Conservation (phyloP, 2,888 invertebrate genomes). For the Willowsia nigromaculata region DNA sequence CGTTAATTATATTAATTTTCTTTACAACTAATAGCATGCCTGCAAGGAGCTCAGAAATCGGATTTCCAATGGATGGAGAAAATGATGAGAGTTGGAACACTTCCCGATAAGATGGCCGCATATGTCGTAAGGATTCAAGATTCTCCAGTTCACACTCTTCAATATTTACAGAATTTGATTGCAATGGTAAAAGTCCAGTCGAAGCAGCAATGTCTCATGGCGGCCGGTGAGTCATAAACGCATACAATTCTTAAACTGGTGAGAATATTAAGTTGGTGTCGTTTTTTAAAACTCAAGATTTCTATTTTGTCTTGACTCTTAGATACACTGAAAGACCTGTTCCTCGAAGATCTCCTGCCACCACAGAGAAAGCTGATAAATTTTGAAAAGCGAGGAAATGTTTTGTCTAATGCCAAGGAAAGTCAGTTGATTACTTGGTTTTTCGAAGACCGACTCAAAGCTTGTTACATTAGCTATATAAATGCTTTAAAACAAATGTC, state of each 20-base stretch:
- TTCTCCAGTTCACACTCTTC: constrained; percentile 89
- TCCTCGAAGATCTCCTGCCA: constrained; percentile 86
- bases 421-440: constrained; percentile 89
- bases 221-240: constrained; percentile 78
- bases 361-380: constrained; percentile 85
- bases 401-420: constrained; percentile 83
- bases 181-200: constrained; percentile 86
- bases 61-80: constrained; percentile 89
- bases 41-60: constrained; percentile 83
- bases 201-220: constrained; percentile 78
- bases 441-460: constrained; percentile 93
- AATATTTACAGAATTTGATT: constrained; percentile 86
- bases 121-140: constrained; percentile 90
- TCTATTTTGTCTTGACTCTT: neutral
- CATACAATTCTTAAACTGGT: too few relatives aligned
- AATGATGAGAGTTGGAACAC: constrained; percentile 89
- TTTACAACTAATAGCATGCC: constrained; percentile 81
- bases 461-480: constrained; percentile 87
- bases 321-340: constrained; percentile 90
- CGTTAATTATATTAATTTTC: neutral
- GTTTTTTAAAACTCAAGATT: neutral
- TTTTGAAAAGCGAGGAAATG: constrained; percentile 85
- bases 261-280: neutral
- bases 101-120: constrained; percentile 92
- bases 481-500: constrained; percentile 87